phyloP scores from a whole-genome alignment of 23 tunicate genomes.

The Corella eumyota region DNA sequence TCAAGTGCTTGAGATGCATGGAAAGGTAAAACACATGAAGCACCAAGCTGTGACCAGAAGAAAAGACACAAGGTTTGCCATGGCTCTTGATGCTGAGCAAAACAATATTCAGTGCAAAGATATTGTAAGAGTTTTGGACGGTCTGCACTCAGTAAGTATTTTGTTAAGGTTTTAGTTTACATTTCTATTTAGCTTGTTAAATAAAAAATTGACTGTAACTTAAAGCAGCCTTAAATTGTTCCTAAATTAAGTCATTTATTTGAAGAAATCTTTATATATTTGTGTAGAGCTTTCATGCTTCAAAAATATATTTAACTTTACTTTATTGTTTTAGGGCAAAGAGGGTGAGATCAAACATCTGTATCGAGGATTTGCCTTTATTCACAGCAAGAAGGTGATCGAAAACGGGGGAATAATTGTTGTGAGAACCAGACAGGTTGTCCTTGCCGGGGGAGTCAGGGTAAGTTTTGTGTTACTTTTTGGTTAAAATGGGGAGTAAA shows the following conservation, averaged over 20 bases:
- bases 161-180: background rate
- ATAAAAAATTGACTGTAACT: background rate
- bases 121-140: slow-evolving; percentile 94
- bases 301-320: background rate
- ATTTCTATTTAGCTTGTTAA: no score
- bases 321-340: slow-evolving; percentile 37
- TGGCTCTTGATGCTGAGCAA: slow-evolving; percentile 92
- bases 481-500: background rate
- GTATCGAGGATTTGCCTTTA: slow-evolving; percentile 83
- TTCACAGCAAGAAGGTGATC: slow-evolving; percentile 67
- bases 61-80: slow-evolving; percentile 75
- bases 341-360: slow-evolving; percentile 97
- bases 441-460: slow-evolving; percentile 85
- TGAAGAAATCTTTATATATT: background rate
- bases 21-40: slow-evolving; percentile 75
- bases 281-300: background rate
- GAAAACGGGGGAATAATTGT: slow-evolving; percentile 97
- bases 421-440: slow-evolving; percentile 58
- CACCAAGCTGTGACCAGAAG: slow-evolving; percentile 84
- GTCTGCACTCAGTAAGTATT: slow-evolving; percentile 59
- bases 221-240: background rate
- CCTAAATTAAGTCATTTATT: background rate
- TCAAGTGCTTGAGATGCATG: slow-evolving; percentile 86
- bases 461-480: slow-evolving; percentile 35
- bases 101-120: slow-evolving; percentile 81